Evolutionary conservation across 2,797 vertebrate genomes (phyloP), one percentile per base, ranked within the genome.

Genomic region (Leucoraja ocellata): DNA sequence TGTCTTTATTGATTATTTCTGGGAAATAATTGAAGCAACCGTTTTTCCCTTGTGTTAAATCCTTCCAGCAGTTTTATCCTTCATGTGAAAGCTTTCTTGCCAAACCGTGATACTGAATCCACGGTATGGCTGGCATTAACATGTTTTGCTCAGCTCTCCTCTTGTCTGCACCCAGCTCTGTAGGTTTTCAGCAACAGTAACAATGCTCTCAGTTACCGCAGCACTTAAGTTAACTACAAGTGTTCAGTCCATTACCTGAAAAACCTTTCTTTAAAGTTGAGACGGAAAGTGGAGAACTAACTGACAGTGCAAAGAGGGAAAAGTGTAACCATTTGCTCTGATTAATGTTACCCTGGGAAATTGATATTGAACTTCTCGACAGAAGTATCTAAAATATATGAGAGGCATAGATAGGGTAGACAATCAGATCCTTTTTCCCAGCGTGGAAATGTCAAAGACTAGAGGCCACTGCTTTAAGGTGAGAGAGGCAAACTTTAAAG

Each of bases 1-100:
- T 63, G n/a, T 63, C 13, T 58, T 86, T 86, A 86, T n/a, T 84
- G 81, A 61, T 58, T 86, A 63, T n/a, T 63, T 86, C 83, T 58
- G 63, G 25, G 28, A 86, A 86, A 86, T 86, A 86, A 86, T 63
- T 86, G 58, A 86, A 13, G 58, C 83, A 6, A 61, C 83, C 16
- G 25, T 61, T 61, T 81, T 86, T 58, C 58, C 61, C n/a, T 63
- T 4, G n/a, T 16, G 25, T 61, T 63, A 63, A 86, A 86, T 63
- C 63, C 11, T 28, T 28, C 9, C 63, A 23, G 7, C 28, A 86
- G 54, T n/a, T 86, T 61, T 86, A n/a, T 63, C 83, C 28, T 63
- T 63, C n/a, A 63, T 25, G 25, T 32, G 54, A 23, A 61, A 86
- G 61, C 6, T 86, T 16, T 86, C 83, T 86, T 84, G 25, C 4